phyloP scores from a whole-genome alignment of 2,797 vertebrate species.

The Neomorphus geoffroyi region DNA sequence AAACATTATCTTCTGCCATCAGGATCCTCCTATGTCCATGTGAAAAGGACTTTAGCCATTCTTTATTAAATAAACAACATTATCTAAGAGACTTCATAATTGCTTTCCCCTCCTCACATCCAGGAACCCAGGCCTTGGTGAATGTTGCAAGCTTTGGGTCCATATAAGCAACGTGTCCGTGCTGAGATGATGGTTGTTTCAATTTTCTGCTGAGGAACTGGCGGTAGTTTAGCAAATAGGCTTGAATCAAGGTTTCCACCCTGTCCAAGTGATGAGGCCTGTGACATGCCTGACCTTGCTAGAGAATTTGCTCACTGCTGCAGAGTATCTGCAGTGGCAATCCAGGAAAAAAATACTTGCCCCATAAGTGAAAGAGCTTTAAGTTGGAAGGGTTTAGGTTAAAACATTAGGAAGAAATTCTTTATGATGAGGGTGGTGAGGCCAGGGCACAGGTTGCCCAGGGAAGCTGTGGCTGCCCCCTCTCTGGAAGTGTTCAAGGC shows the following conservation, averaged over 20 bases:
- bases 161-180: fast-evolving
- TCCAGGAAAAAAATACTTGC: neutral
- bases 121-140: neutral
- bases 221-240: neutral
- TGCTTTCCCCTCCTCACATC: neutral
- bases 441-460: too few species aligned
- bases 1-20: neutral
- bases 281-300: fast-evolving
- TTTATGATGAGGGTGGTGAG: too few species aligned
- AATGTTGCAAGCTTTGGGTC: too few species aligned
- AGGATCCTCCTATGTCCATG: neutral
- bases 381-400: too few species aligned
- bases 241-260: neutral
- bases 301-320: neutral
- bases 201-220: neutral
- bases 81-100: neutral
- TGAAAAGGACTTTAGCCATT: neutral
- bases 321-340: neutral
- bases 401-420: too few species aligned
- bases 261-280: neutral
- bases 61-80: neutral
- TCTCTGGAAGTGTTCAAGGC: too few species aligned
- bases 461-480: too few species aligned
- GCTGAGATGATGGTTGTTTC: neutral
- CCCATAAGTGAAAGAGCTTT: too few species aligned